phyloP scores from a whole-genome alignment of 2,113 vertebrate genomes.

The Origma solitaria region DNA sequence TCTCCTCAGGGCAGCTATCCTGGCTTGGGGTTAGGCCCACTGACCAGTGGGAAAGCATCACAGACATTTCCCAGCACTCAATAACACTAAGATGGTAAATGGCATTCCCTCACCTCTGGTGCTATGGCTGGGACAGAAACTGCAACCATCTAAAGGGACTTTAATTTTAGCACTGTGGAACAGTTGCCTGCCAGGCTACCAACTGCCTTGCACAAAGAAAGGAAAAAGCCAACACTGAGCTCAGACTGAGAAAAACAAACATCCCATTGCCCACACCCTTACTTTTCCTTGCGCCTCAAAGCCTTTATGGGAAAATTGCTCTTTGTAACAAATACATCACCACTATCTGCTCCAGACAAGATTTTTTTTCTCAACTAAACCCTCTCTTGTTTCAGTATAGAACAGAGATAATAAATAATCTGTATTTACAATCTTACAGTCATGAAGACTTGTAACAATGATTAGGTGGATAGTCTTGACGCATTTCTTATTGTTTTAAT shows the following conservation, averaged over 20 bases:
- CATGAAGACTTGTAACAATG: constrained; percentile 67
- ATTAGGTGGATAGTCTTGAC: constrained; percentile 74
- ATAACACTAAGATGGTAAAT: neutral
- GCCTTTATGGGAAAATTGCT: constrained; percentile 27
- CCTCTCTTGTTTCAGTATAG: constrained; percentile 64
- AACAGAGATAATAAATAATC: constrained; percentile 82
- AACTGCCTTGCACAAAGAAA: constrained; percentile 35
- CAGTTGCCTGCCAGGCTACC: neutral
- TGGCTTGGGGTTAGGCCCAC: neutral
- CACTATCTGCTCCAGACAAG: constrained; percentile 44
- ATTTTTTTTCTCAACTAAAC: neutral
- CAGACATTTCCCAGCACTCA: neutral
- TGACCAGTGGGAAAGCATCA: neutral
- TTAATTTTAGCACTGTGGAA: neutral
- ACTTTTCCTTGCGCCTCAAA: constrained; percentile 37
- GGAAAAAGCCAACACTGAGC: constrained; percentile 50
- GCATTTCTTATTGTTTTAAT: constrained; percentile 67
- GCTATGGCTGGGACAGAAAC: neutral
- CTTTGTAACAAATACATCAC: constrained; percentile 44
- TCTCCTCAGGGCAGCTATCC: neutral
- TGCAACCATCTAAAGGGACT: neutral
- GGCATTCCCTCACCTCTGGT: neutral
- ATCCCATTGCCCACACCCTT: neutral
- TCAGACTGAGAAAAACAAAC: constrained; percentile 44
- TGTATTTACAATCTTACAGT: constrained; percentile 82